Conservation (phyloP, 2,797 vertebrate species). For the Microchirus variegatus region DNA sequence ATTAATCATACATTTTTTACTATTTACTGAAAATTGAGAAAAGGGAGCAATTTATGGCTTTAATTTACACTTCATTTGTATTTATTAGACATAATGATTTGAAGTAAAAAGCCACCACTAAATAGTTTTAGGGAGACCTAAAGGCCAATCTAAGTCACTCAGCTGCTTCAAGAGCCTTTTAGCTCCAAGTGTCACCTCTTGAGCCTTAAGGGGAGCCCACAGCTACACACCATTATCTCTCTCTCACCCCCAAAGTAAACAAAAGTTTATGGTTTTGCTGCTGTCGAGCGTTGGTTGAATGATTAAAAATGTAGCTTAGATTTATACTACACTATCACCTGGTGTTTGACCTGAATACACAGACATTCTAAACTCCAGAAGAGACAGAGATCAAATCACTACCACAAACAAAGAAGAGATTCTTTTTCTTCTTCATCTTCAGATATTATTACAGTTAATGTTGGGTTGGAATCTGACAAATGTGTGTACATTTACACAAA, state of each 20-base stretch:
- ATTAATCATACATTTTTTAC: no score
- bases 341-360: not conserved
- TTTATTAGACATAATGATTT: not conserved
- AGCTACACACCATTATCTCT: slow-evolving; percentile 52
- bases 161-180: slow-evolving; percentile 35
- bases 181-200: slow-evolving; percentile 39
- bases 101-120: slow-evolving; percentile 13
- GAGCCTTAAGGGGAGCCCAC: slow-evolving; percentile 54
- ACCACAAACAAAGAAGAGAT: no score
- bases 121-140: slow-evolving; percentile 16
- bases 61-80: not conserved
- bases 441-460: no score
- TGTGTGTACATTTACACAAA: no score
- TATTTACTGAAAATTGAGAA: no score
- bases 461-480: no score
- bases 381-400: no score
- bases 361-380: no score
- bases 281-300: slow-evolving; percentile 12
- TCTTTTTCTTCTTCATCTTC: no score
- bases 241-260: slow-evolving; percentile 58
- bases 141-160: slow-evolving; percentile 21
- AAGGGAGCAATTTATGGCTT: not conserved
- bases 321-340: not conserved
- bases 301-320: slow-evolving; percentile 1
- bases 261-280: slow-evolving; percentile 37